phyloP scores from a whole-genome alignment of 2,888 invertebrate genomes.

The Sialis lutaria region DNA sequence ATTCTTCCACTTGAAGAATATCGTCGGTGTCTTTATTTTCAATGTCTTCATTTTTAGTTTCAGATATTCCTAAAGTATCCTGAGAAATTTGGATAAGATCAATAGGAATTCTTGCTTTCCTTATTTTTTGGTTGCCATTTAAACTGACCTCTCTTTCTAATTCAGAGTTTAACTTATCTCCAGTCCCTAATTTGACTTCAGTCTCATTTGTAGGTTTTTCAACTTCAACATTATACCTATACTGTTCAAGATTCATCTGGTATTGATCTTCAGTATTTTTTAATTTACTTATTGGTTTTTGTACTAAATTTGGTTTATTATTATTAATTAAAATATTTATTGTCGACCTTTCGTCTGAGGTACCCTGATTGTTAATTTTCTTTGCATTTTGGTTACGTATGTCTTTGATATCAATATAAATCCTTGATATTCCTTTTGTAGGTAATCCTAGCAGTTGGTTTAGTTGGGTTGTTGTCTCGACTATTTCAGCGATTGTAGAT shows the following conservation, averaged over 20 bases:
- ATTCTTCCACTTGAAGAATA: constrained; percentile 35
- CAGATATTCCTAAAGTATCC: constrained; percentile 12
- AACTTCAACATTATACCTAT: background rate
- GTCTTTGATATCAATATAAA: constrained; percentile 3
- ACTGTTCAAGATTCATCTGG: background rate
- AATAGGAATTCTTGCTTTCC: constrained; percentile 22
- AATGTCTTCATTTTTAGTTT: constrained; percentile 18
- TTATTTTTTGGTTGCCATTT: constrained; percentile 20
- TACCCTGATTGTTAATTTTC: background rate
- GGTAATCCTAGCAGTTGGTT: constrained; percentile 9
- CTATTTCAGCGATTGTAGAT: constrained; percentile 27
- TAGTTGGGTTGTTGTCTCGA: constrained; percentile 22
- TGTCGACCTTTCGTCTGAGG: background rate
- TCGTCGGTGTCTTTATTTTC: constrained; percentile 33
- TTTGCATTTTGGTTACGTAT: background rate
- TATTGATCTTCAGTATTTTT: too few relatives aligned
- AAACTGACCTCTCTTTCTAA: background rate
- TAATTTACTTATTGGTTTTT: too few relatives aligned
- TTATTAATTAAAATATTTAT: too few relatives aligned
- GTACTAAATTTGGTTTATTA: too few relatives aligned
- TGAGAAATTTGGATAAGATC: constrained; percentile 14
- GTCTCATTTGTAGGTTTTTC: background rate
- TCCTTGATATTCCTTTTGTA: background rate
- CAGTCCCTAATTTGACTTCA: background rate
- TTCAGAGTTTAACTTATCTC: background rate